phyloP scores from a whole-genome alignment of 2,113 vertebrate genomes.

The Trematocara unimaculatum region DNA sequence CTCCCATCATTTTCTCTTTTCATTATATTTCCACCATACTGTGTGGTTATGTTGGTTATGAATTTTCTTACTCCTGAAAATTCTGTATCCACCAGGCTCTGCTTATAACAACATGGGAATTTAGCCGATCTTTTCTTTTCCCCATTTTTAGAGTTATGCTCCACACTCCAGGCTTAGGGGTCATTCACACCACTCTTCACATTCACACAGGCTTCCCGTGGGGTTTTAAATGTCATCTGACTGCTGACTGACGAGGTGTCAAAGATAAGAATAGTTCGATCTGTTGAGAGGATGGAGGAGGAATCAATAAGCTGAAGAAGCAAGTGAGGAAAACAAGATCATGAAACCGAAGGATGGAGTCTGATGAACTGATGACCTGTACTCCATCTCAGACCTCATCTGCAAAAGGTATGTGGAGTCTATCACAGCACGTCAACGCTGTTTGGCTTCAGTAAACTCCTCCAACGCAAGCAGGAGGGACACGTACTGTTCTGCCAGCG shows the following conservation, averaged over 20 bases:
- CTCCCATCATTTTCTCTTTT: background rate
- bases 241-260: background rate
- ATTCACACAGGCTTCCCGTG: background rate
- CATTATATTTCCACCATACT: background rate
- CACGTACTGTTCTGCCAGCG: background rate
- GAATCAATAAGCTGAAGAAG: slow-evolving; percentile 1
- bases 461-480: background rate
- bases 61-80: background rate
- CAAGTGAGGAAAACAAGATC: background rate
- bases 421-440: background rate
- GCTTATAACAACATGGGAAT: background rate
- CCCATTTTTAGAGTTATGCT: background rate
- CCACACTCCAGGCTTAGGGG: background rate
- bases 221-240: slow-evolving; percentile 2
- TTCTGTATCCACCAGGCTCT: background rate
- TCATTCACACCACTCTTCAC: background rate
- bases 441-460: background rate
- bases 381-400: background rate
- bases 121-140: background rate
- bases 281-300: background rate
- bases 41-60: background rate
- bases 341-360: background rate
- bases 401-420: slow-evolving; percentile 21
- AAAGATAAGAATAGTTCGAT: background rate
- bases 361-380: slow-evolving; percentile 19